These are phyloP conservation scores for Podocnemis expansa DNA, from an alignment of 2,113 vertebrate genomes.

Conservation along the genomic window DNA sequence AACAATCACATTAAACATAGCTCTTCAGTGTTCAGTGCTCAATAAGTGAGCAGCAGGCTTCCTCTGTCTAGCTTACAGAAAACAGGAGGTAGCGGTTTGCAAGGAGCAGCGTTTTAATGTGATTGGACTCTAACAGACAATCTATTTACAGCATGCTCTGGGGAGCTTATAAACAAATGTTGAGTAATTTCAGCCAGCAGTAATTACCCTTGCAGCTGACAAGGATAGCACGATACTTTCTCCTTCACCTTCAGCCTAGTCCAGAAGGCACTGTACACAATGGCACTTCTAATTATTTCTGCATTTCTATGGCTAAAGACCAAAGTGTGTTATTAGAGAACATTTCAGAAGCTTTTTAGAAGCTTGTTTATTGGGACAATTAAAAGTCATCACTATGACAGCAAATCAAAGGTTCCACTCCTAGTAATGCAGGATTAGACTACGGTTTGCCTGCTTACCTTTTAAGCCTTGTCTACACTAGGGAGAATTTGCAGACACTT, in stretches of 20 bases:
- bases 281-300: constrained; percentile 91
- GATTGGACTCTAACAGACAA: constrained; percentile 99
- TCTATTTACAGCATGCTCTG: constrained; percentile 99
- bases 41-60: constrained; percentile 95
- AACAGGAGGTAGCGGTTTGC: constrained; percentile 94
- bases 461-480: constrained; percentile 43
- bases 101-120: constrained; percentile 95
- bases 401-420: constrained; percentile 81
- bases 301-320: constrained; percentile 93
- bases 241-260: constrained; percentile 99
- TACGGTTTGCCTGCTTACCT: constrained; percentile 74
- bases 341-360: constrained; percentile 85
- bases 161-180: constrained; percentile 99
- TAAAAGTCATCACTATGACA: constrained; percentile 86
- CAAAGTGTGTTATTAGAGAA: constrained; percentile 90
- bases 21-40: constrained; percentile 88
- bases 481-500: constrained; percentile 47
- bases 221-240: constrained; percentile 99
- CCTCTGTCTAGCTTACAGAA: constrained; percentile 90
- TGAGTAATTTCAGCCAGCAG: constrained; percentile 99
- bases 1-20: constrained; percentile 97
- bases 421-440: constrained; percentile 71
- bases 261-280: constrained; percentile 93
- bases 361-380: constrained; percentile 86
- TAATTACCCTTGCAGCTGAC: constrained; percentile 99